Base-by-base conservation (phyloP, 2,113 vertebrate genomes). In the Pelecanoides urinatrix region DNA sequence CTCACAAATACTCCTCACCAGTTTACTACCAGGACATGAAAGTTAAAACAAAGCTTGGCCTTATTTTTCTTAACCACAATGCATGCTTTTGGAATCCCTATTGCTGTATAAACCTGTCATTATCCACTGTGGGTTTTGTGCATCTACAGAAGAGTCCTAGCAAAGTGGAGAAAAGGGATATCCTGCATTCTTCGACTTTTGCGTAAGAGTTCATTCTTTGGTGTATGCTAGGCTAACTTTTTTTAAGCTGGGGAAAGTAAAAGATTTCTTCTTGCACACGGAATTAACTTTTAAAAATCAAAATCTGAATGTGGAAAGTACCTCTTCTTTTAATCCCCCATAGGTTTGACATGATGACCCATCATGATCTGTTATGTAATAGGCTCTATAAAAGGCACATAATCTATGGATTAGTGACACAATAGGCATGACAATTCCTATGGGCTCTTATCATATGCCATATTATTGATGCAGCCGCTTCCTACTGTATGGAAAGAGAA, bases 361-460 rank as follows among this genome's bases (percentile, higher is more conserved):
- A n/a, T 56, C 47, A 6, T 52, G 78, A 73, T 85, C 81, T 88
- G 50, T 97, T 97, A 92, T 22, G 26, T 88, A 96, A 96, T 67
- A 76, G 75, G 92, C 77, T 94, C 65, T 95, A 90, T 88, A 94
- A 96, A 95, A 92, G 94, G 75, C 81, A 56, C 42, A 38, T 90
- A 91, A 92, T 96, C 91, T 71, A 6, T 63, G 78, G 92, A 94
- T 96, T 97, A 94, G 73, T 88, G 84, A 58, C 73, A 91, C 88
- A 94, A 58, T 44, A 77, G 75, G 42, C 86, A 76, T n/a, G 67
- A n/a, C 76, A 49, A 29, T 49, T 95, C 70, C 44, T 90, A 3
- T 2, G 6, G 36, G 26, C 36, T 95, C 17, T 90, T 80, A 38
- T 40, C 72, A 36, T 53, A 30, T 55, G 61, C 63, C 11, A 1